Base-by-base conservation (phyloP, 1,140 invertebrate genomes). In the Temnothorax nylanderi region DNA sequence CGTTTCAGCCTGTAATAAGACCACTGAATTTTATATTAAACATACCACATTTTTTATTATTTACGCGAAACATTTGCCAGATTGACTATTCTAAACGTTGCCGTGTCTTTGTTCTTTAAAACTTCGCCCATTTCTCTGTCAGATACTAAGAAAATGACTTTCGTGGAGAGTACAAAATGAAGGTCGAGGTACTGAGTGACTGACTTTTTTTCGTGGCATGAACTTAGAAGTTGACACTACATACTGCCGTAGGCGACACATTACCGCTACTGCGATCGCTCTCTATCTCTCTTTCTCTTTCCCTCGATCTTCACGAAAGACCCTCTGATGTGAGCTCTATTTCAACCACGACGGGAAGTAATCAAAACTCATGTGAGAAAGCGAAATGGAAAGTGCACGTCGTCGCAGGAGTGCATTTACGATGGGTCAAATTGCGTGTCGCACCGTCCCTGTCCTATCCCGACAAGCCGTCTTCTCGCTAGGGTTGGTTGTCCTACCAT, bases 171-270 rank as follows among this genome's bases (percentile, higher is more conserved):
- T 26, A 44, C 37, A 77, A 74, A 88, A 62, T 44, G 13, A 56
- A 67, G 49, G n/a, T 58, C 44, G 37, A 56, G 51, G 32, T 74
- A 60, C 26, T 44, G 18, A 60, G n/a, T 37, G 56, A 71, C 7
- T 51, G 65, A 62, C 64, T 62, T 90, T 69, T 37, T 85, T 56
- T 58, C 78, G 44, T 74, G 62, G 71, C 71, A 69, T 90, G 82
- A 90, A 90, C 89, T 90, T 90, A 82, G 82, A 90, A 90, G 75
- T 90, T 86, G 81, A 86, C 64, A 89, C 58, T 72, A 77, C 89
- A 85, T 62, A 47, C 41, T 78, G 89, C 89, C 67, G 65, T 85
- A 71, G 89, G 87, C 89, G 32, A 77, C 56, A 56, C 72, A 62
- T 34, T 37, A 16, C 18, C 37, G 47, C 16, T 78, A 44, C n/a